Base-by-base conservation (phyloP, 2,888 invertebrate genomes). In the Dryobotodes eremita region DNA sequence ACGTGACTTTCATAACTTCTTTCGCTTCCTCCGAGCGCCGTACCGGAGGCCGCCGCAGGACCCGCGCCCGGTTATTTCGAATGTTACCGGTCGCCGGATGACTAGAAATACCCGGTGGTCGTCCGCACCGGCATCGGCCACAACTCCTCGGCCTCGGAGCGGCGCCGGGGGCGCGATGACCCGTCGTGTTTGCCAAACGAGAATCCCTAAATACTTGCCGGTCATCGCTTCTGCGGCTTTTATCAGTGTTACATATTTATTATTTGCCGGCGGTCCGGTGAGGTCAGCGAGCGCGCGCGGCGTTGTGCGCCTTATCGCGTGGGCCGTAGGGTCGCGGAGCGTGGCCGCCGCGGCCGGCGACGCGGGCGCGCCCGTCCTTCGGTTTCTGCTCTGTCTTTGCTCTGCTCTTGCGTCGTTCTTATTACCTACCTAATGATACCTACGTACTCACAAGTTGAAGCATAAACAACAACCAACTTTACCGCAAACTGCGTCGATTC, bases 221-320 rank as follows among this genome's bases (percentile, higher is more conserved):
- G 96, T 96, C 96, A 95, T 94, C 95, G 96, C 92, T 95, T 96
- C 95, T 94, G 94, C 94, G 94, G 93, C 92, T 95, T 91, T 96
- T 96, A 96, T 96, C 96, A 96, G 95, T 95, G 96, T 96, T 96
- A 96, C 96, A 96, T 96, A 96, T 96, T 96, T 96, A 96, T 96
- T 96, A 96, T 95, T 96, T 95, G 96, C 95, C 95, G 95, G 92
- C 92, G 93, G 91, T 91, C 92, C 93, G 95, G 95, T 96, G 95
- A 96, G 96, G 96, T 96, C 96, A 95, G 95, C 94, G 91, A 84
- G 95, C 92, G 95, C 90, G 92, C 94, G 94, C 90, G 92, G 93
- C 93, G 95, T 93, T 92, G 93, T 97, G 94, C 89, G 94, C 95
- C 95, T 96, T 96, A 96, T 96, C 95, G 90, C 92, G 93, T 93